Evolutionary conservation across 2,113 vertebrate species (phyloP), one percentile per base, ranked within the genome.

Genomic region (Willisornis vidua): DNA sequence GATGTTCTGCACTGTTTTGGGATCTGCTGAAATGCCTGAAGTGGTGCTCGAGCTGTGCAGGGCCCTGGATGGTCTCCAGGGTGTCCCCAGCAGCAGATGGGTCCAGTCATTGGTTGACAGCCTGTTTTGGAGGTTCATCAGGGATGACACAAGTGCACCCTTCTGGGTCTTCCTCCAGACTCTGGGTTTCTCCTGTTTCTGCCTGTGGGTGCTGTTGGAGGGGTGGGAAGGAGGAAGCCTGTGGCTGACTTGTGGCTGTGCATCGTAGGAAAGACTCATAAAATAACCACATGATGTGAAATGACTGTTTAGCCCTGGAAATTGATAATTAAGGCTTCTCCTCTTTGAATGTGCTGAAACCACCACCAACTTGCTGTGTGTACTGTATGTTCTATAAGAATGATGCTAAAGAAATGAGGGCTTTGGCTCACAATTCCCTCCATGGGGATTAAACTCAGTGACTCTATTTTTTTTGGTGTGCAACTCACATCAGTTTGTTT

Each of bases 401-500:
- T 2, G 33, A 10, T 41, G 1, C 18, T n/a, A 6, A 10, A 35
- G 51, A 35, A 43, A 9, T 0, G 8, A 14, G 39, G 19, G 3
- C 1, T 39, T 63, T 28, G 77, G 51, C 48, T 88, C 1, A 0
- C 10, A 55, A 15, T 13, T 78, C 14, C 43, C 29, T 52, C n/a
- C 14, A 0, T 1, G 22, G 7, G 24, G 41, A 35, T 4, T 6
- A 19, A 41, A 15, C 7, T 28, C 2, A 3, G 11, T 5, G 20
- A 2, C 28, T 76, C 28, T 18, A 33, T 49, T 2, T 17, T 23
- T 51, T 61, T 18, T 58, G 37, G 31, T 33, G 43, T 14, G 57
- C 19, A 7, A 0, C 41, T 70, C 5, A 0, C 39, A 22, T 15
- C 7, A 1, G 46, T 63, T 85, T 67, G 37, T 72, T 24, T n/a